These are phyloP conservation scores for Synanthedon andrenaeformis DNA, from an alignment of 2,888 invertebrate genomes.

Conservation along the genomic window DNA sequence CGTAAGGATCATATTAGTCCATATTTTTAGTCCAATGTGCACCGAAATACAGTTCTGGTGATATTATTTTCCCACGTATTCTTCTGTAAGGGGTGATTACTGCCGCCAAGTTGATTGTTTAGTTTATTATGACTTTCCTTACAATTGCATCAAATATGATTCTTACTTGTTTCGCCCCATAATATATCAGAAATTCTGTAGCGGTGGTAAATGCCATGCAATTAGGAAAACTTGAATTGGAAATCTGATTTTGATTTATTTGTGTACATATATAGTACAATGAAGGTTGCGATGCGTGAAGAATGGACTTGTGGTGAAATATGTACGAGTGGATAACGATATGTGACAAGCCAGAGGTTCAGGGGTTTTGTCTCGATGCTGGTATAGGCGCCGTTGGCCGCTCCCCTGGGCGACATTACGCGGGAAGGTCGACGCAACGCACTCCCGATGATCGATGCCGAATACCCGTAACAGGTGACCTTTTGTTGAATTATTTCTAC, in stretches of 20 bases:
- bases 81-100: too few species aligned
- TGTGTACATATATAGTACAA: slow-evolving; percentile 11
- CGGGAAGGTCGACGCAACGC: slow-evolving; percentile 49
- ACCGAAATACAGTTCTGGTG: too few species aligned
- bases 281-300: slow-evolving; percentile 12
- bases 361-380: slow-evolving; percentile 49
- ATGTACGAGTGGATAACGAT: slow-evolving; percentile 39
- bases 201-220: slow-evolving; percentile 23
- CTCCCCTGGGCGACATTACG: slow-evolving; percentile 45
- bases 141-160: too few species aligned
- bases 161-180: slow-evolving; percentile 14
- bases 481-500: slow-evolving; percentile 66
- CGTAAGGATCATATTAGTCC: too few species aligned
- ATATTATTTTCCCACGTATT: too few species aligned
- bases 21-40: too few species aligned
- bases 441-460: slow-evolving; percentile 69
- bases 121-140: too few species aligned
- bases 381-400: slow-evolving; percentile 22
- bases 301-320: slow-evolving; percentile 37
- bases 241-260: slow-evolving; percentile 6
- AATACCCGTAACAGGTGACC: slow-evolving; percentile 68
- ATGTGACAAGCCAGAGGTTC: slow-evolving; percentile 44
- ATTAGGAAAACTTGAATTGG: too few species aligned
- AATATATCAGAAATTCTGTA: slow-evolving; percentile 23
- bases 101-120: too few species aligned